Base-by-base conservation (phyloP, 2,113 vertebrate species). In the Mustela lutreola region DNA sequence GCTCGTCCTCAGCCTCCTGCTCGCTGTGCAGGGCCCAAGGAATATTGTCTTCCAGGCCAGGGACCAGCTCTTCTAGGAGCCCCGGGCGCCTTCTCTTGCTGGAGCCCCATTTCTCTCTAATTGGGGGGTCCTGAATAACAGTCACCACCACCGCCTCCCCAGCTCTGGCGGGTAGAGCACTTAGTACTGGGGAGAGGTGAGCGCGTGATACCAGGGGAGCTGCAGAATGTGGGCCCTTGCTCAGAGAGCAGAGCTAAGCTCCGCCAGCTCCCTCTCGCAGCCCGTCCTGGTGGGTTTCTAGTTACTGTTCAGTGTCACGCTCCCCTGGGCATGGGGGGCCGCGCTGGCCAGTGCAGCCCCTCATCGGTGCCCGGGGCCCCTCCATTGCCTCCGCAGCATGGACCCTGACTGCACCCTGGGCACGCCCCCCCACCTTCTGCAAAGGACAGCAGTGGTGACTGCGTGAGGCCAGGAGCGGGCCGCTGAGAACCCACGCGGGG, bases 301-400 rank as follows among this genome's bases (percentile, higher is more conserved):
- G 60, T 67, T 90, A 63, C 70, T 91, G 3, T 67, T 94, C 73
- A 78, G 58, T 21, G 36, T 33, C 63, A 14, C 1, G 16, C 5
- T 65, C 22, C 65, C 36, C 22, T 12, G 76, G 76, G 12, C 62
- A n/a, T 4, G 2, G 36, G 63, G 50, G 58, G 21, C 2, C 22
- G 7, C 0, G 5, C 2, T 0, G 9, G 42, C 19, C 26, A 11
- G 36, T 10, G 12, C 60, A 58, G 36, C 10, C 48, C 84, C 62
- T 73, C 45, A 2, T 1, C 26, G 45, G 45, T 16, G 42, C 28
- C 28, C 4, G 0, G 53, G 60, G 28, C 58, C 42, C 5, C 73
- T 2, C 39, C 14, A 4, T 8, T 31, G 36, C 45, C 8, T 50
- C 26, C 50, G 7, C 0, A 0, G 5, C 18, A 21, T 0, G 0